Evolutionary conservation across 2,797 vertebrate genomes (phyloP), one percentile per base, ranked within the genome.

Genomic region (Ataeniobius toweri): DNA sequence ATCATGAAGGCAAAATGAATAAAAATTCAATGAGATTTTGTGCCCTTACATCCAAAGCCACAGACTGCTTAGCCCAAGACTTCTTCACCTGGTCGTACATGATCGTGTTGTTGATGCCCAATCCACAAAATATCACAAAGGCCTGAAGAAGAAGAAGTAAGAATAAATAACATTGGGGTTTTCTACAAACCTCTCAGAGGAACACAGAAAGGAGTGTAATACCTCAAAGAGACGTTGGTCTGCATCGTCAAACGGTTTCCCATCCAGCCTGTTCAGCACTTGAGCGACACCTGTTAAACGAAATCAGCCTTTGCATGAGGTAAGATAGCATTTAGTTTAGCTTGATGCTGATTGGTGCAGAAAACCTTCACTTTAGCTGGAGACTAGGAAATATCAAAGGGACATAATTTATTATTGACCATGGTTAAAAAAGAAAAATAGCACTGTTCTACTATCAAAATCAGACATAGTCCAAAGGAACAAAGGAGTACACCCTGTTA

Each of bases 51-150:
- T 99, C 98, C 89, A 99, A 96, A 94, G 98, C 98, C 85, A 99
- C 98, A 0, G 98, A 99, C 82, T 99, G 98, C 86, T 99, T 99
- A 84, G 98, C 98, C 98, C 98, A 99, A 51, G 98, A 99, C 92
- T 99, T 99, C 95, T 99, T 99, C 94, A 99, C 98, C 94, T 99
- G 98, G 89, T 98, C 96, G 12, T 99, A 99, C 98, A 99, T 99
- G 93, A 99, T 99, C 68, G 98, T 99, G 92, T 99, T 99, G 94
- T 99, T 99, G 95, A 99, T 99, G 79, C 98, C 98, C 85, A 99
- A 95, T 78, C 98, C 98, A 88, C 98, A 99, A 88, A 99, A 99
- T 94, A 99, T 99, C 92, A 99, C 98, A 94, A 99, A 99, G 20
- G 98, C 97, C 98, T 99, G 88, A 85, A 84, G 89, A 83, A 79